These are phyloP conservation scores for Anarhynchus alexandrinus DNA, from an alignment of 2,113 vertebrate genomes.

Conservation along the genomic window DNA sequence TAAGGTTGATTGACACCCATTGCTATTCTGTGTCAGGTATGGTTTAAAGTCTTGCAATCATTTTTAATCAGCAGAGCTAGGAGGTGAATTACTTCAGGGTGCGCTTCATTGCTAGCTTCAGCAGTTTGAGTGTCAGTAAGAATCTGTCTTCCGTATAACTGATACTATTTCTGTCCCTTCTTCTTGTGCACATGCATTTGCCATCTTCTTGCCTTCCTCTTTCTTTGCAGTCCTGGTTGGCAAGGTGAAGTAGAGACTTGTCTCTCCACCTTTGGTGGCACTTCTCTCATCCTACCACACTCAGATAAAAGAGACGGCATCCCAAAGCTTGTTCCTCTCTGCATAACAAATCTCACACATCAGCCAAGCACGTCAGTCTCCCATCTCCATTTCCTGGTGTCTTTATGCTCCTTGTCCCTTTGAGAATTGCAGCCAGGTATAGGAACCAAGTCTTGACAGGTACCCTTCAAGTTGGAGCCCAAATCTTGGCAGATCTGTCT, in stretches of 20 bases:
- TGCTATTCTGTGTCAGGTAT: neutral
- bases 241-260: neutral
- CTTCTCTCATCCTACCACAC: neutral
- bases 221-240: neutral
- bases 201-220: neutral
- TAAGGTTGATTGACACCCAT: neutral
- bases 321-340: neutral
- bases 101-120: neutral
- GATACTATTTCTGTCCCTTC: neutral
- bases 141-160: neutral
- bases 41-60: neutral
- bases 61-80: neutral
- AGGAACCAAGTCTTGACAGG: neutral
- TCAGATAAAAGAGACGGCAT: neutral
- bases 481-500: neutral
- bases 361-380: neutral
- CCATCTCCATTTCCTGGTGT: neutral
- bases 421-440: neutral
- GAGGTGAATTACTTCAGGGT: neutral
- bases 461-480: neutral
- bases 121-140: neutral
- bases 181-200: neutral
- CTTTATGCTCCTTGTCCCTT: neutral
- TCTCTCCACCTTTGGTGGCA: neutral
- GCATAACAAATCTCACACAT: neutral